Percentiles rank a stretch among this genome's conserved stretches.
phyloP scores from a whole-genome alignment of 2,888 invertebrate species.

The Drosophila meridionalis region DNA sequence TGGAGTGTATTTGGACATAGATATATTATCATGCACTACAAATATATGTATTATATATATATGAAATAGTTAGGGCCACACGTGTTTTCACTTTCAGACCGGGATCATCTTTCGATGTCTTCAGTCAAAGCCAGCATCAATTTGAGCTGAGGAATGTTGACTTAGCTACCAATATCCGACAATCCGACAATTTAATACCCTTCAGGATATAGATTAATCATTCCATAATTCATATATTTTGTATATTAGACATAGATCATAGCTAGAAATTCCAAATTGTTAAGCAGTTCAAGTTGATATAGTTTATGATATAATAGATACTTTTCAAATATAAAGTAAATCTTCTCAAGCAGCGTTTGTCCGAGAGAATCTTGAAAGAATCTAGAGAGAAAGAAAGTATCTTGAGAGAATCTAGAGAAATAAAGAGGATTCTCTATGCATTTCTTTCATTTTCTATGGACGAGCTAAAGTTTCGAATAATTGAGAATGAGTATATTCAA shows the following conservation, averaged over 20 bases:
- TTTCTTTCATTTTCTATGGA: too few species aligned
- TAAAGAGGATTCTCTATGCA: too few species aligned
- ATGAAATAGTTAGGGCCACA: background rate
- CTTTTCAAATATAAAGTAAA: too few species aligned
- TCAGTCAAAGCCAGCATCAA: slow-evolving; percentile 6
- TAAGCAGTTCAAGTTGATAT: background rate
- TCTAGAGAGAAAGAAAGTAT: too few species aligned
- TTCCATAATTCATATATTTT: background rate
- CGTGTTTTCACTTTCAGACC: background rate
- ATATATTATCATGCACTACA: background rate
- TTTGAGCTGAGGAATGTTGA: background rate
- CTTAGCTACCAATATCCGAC: background rate
- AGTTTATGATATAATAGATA: background rate
- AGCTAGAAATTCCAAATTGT: background rate
- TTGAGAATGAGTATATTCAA: too few species aligned
- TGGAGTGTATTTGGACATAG: background rate
- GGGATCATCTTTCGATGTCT: background rate
- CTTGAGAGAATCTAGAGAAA: too few species aligned
- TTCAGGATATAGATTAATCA: slow-evolving; percentile 1
- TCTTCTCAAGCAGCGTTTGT: too few species aligned
- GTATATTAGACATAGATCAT: background rate
- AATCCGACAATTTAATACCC: background rate
- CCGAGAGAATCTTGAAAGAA: too few species aligned
- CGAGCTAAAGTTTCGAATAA: too few species aligned
- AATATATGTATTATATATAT: background rate